phyloP scores from a whole-genome alignment of 2,888 invertebrate genomes.

The Osedax fenrisi region DNA sequence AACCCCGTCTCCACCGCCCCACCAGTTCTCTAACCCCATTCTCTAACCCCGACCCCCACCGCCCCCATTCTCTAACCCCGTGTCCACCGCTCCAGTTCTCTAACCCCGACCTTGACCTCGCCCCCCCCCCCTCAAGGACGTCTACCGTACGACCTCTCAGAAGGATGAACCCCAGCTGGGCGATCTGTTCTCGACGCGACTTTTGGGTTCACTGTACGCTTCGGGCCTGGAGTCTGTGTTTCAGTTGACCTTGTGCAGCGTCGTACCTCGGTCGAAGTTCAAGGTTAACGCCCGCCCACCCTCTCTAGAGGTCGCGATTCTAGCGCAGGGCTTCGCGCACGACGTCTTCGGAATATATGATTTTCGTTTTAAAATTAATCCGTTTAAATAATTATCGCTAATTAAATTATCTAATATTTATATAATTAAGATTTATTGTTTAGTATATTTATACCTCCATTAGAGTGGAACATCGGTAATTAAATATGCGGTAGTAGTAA shows the following conservation, averaged over 20 bases:
- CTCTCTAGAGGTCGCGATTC: not conserved
- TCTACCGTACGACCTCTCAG: not conserved
- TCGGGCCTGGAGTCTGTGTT: not conserved
- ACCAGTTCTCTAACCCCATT: not conserved
- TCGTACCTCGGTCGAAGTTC: not conserved
- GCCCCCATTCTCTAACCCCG: too few relatives aligned
- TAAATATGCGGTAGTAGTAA: too few relatives aligned
- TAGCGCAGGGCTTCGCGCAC: not conserved
- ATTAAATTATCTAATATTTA: too few relatives aligned
- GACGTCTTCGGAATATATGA: too few relatives aligned
- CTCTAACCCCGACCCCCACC: not conserved
- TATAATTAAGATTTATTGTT: too few relatives aligned
- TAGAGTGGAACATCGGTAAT: too few relatives aligned
- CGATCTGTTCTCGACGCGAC: not conserved
- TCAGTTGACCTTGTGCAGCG: not conserved
- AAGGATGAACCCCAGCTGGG: not conserved
- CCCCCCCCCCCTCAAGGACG: not conserved
- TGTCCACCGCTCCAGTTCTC: not conserved
- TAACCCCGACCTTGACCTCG: not conserved
- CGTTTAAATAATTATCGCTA: too few relatives aligned
- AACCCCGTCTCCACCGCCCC: not conserved
- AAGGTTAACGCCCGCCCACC: not conserved
- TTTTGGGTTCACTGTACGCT: not conserved
- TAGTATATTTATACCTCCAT: too few relatives aligned
- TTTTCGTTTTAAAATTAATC: too few relatives aligned